Percentiles rank a stretch among this genome's conserved stretches.
These are phyloP conservation scores for Enteromius fasciolatus DNA, from an alignment of 2,797 vertebrate genomes.

Conservation along the genomic window DNA sequence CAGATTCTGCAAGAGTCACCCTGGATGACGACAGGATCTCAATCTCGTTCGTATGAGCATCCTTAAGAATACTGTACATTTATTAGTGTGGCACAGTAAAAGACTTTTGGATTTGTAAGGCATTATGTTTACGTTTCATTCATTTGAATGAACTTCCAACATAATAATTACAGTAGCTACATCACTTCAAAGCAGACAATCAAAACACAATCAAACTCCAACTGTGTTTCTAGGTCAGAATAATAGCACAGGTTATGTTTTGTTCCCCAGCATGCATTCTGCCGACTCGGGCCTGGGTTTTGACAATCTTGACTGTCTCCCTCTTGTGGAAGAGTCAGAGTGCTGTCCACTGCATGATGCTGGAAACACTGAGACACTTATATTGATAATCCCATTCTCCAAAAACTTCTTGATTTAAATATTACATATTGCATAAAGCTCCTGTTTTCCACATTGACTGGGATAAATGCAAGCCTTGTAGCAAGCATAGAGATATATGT, in stretches of 20 bases:
- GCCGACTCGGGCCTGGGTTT: not conserved
- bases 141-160: not conserved
- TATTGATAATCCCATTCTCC: not conserved
- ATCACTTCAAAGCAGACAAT: not conserved
- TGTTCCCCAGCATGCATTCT: not conserved
- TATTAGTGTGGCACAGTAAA: not conserved
- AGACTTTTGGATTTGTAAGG: not conserved
- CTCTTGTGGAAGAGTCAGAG: constrained; percentile 44
- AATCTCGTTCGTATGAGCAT: not conserved
- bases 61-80: not conserved
- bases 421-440: not conserved
- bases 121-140: not conserved
- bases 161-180: not conserved
- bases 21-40: not conserved
- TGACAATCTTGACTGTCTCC: constrained; percentile 40
- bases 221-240: not conserved
- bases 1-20: not conserved
- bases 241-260: not conserved
- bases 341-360: not conserved
- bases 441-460: not conserved
- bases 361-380: not conserved
- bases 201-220: not conserved
- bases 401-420: not conserved
- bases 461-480: not conserved
- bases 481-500: not conserved